Conservation (phyloP, 2,797 vertebrate genomes). For the Steatocranus sp. region DNA sequence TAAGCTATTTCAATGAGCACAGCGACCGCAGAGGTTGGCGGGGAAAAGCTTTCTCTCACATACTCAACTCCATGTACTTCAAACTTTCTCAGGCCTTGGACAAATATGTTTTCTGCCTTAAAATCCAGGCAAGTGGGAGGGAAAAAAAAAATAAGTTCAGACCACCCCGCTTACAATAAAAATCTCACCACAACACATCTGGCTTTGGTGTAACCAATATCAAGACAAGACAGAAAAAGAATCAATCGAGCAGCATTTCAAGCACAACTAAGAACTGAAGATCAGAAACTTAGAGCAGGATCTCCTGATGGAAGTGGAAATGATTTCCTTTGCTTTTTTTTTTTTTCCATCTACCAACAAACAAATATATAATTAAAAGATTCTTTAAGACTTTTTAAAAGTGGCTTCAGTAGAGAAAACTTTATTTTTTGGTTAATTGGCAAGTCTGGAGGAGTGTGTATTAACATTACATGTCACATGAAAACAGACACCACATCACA, state of each 20-base stretch:
- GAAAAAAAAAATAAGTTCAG: background rate
- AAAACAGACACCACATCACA: background rate
- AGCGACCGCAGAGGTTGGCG: background rate
- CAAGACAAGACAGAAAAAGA: background rate
- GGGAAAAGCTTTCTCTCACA: conserved; percentile 10
- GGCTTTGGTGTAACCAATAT: background rate
- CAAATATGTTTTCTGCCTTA: background rate
- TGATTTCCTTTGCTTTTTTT: background rate
- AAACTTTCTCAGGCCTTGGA: background rate
- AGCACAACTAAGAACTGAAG: background rate
- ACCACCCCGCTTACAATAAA: background rate
- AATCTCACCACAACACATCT: background rate
- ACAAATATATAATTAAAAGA: background rate
- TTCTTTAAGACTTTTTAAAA: background rate
- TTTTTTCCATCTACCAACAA: background rate
- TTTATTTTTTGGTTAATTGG: accelerated
- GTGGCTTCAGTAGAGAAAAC: background rate
- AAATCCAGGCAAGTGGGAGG: background rate
- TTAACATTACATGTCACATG: background rate
- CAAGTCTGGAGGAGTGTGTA: background rate
- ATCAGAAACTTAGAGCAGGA: background rate
- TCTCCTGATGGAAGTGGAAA: background rate
- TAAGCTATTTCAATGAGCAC: conserved; percentile 2
- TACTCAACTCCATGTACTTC: background rate
- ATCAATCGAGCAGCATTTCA: background rate